Percentiles rank a stretch among this genome's conserved stretches.
Conservation (phyloP, 1,140 invertebrate species). For the Scaptomyza hsui region DNA sequence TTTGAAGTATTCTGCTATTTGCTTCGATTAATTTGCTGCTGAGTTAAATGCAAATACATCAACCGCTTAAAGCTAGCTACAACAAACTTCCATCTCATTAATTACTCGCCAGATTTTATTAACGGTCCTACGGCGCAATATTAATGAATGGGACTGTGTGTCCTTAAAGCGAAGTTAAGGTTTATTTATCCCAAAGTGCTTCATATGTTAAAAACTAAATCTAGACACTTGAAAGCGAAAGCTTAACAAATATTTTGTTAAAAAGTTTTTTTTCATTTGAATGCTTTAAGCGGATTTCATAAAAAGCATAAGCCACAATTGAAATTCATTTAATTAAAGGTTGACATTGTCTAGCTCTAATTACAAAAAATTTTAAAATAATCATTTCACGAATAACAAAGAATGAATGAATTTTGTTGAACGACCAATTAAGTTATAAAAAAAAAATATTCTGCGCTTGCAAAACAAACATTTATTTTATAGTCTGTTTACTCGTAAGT, state of each 20-base stretch:
- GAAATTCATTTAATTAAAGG: constrained; percentile 49
- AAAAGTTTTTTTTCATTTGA: constrained; percentile 37
- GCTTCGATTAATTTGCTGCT: constrained; percentile 48
- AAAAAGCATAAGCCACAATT: too few relatives aligned
- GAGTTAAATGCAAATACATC: constrained; percentile 61
- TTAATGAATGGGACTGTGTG: constrained; percentile 28
- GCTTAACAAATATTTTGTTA: constrained; percentile 37
- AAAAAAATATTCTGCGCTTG: too few relatives aligned
- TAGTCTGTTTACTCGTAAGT: constrained; percentile 14
- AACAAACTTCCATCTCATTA: constrained; percentile 47
- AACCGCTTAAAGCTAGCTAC: constrained; percentile 45
- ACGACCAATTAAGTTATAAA: too few relatives aligned
- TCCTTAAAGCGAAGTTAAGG: constrained; percentile 4
- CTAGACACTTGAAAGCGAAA: too few relatives aligned
- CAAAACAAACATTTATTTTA: neutral
- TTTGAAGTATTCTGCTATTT: constrained; percentile 56
- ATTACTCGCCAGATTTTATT: constrained; percentile 59
- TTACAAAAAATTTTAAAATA: neutral
- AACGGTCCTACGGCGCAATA: constrained; percentile 29
- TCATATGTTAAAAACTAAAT: constrained; percentile 3
- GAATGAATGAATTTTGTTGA: too few relatives aligned
- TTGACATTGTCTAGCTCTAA: constrained; percentile 29
- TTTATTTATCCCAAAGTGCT: neutral
- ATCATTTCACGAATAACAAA: neutral
- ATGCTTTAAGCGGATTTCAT: too few relatives aligned